These are phyloP conservation scores for Cliona cf. orientalis DNA, from an alignment of 37 sponge, comb jelly and placozoan genomes.

Conservation along the genomic window DNA sequence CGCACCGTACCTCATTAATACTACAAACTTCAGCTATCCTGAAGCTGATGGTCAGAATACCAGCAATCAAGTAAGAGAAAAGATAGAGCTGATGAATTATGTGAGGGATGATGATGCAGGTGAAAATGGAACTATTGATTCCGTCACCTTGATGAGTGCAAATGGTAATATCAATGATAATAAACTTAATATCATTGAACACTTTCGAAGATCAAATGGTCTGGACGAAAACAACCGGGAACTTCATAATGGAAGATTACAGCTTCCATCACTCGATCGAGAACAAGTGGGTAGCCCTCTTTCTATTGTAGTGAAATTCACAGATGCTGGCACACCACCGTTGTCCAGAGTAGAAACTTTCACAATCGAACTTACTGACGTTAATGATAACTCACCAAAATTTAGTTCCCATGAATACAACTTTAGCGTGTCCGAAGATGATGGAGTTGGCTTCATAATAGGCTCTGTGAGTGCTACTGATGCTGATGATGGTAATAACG, in stretches of 20 bases:
- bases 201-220: not conserved
- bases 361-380: not conserved
- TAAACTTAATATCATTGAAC: not conserved
- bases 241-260: not conserved
- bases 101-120: not conserved
- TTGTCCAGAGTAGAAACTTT: not conserved
- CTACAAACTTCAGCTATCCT: not conserved
- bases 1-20: not conserved
- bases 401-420: not conserved
- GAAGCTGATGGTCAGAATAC: not conserved
- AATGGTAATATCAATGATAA: not conserved
- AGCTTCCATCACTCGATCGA: not conserved
- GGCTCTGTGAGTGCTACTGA: not conserved
- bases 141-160: not conserved
- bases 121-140: not conserved
- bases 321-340: not conserved
- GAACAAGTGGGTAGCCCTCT: not conserved
- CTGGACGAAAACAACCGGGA: too few species aligned
- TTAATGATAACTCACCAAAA: not conserved
- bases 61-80: not conserved
- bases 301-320: not conserved
- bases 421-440: not conserved
- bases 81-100: not conserved
- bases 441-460: not conserved
- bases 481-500: not conserved